These are phyloP conservation scores for Stenopsyche tienmushanensis DNA, from an alignment of 1,140 invertebrate genomes.

Conservation along the genomic window DNA sequence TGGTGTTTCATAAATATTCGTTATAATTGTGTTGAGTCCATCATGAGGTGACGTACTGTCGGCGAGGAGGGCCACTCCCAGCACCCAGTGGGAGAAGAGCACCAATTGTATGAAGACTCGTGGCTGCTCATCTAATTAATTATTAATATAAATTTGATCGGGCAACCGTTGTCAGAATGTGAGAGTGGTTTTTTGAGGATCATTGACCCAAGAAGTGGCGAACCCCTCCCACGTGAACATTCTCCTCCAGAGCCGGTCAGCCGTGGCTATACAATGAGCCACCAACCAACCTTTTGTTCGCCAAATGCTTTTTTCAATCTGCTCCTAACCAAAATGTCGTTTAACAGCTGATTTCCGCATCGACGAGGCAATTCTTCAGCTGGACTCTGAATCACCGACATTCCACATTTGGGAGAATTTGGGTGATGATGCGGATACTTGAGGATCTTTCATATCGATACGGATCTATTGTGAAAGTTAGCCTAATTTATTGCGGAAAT, in stretches of 20 bases:
- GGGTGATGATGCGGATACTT: background rate
- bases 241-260: background rate
- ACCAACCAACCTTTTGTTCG: slow-evolving; percentile 10
- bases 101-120: no score
- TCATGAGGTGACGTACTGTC: no score
- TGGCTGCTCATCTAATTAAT: slow-evolving; percentile 10
- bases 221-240: slow-evolving; percentile 15
- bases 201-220: slow-evolving; percentile 14
- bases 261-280: slow-evolving; percentile 2
- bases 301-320: background rate
- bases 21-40: no score
- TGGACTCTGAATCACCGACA: background rate
- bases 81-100: background rate
- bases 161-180: slow-evolving; percentile 13
- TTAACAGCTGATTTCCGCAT: background rate
- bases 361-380: background rate
- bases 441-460: no score
- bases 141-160: slow-evolving; percentile 7
- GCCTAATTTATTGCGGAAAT: no score
- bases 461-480: background rate
- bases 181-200: slow-evolving; percentile 13
- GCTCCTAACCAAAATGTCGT: no score
- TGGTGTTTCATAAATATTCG: no score
- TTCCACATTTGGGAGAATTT: background rate
- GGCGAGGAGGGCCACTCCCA: no score